A percentile compares a stretch with the other conserved stretches of the same genome.
These are phyloP conservation scores for Melipona quadrifasciata DNA, from an alignment of 1,140 invertebrate genomes.

Conservation along the genomic window DNA sequence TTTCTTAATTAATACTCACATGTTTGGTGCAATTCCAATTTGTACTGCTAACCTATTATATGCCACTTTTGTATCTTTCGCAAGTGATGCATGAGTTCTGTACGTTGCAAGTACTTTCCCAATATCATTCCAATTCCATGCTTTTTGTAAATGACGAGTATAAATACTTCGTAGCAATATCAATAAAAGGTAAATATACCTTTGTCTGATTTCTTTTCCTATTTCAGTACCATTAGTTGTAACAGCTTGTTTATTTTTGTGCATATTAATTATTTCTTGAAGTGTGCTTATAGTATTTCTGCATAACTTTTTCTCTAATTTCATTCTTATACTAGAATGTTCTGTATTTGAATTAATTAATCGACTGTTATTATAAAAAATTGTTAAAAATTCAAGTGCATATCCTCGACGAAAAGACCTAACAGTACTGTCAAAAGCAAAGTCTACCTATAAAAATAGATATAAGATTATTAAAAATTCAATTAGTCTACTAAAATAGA, in stretches of 20 bases:
- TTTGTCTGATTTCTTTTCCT: constrained; percentile 76
- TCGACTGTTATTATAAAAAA: constrained; percentile 84
- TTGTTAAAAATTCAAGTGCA: constrained; percentile 84
- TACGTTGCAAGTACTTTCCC: constrained; percentile 72
- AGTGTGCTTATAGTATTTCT: constrained; percentile 73
- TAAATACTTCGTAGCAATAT: constrained; percentile 75
- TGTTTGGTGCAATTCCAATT: constrained; percentile 72
- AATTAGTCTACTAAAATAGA: background rate
- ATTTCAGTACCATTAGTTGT: constrained; percentile 42
- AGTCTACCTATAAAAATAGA: constrained; percentile 77
- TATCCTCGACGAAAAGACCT: constrained; percentile 85
- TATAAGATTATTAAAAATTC: background rate
- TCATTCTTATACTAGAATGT: constrained; percentile 61
- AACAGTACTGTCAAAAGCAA: constrained; percentile 84
- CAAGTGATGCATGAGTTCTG: constrained; percentile 70
- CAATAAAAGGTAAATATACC: constrained; percentile 80
- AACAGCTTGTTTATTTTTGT: constrained; percentile 64
- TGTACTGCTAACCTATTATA: constrained; percentile 79
- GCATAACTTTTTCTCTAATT: constrained; percentile 75
- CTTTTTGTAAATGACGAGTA: constrained; percentile 70
- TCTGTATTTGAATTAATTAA: constrained; percentile 71
- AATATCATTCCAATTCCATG: constrained; percentile 79
- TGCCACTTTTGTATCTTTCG: constrained; percentile 78
- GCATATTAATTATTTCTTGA: constrained; percentile 62
- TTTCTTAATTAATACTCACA: constrained; percentile 59